phyloP scores from a whole-genome alignment of 2,888 invertebrate species.

The Melikaiella ostensackeni region DNA sequence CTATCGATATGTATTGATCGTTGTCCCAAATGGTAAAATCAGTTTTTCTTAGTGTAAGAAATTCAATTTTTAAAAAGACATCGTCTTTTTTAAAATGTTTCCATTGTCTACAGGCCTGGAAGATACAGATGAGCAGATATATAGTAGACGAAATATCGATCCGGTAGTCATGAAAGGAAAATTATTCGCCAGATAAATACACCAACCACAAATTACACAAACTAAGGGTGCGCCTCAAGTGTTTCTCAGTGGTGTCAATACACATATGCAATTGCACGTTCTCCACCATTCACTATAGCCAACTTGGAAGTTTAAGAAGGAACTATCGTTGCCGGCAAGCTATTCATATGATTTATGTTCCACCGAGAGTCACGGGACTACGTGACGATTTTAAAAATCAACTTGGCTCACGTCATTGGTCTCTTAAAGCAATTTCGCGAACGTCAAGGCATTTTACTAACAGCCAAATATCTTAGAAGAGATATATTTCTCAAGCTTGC shows the following conservation, averaged over 20 bases:
- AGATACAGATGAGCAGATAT: slow-evolving; percentile 20
- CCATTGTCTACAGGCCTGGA: background rate
- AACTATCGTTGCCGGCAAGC: background rate
- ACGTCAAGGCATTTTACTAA: background rate
- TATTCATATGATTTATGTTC: background rate
- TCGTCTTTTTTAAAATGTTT: background rate
- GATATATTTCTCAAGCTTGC: background rate
- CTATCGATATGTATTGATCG: too few species aligned
- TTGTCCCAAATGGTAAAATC: too few species aligned
- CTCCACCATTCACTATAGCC: too few species aligned
- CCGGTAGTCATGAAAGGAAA: slow-evolving; percentile 3
- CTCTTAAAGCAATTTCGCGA: background rate
- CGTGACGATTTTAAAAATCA: background rate
- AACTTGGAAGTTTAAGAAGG: too few species aligned
- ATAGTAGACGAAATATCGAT: slow-evolving; percentile 49
- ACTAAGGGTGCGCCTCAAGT: slow-evolving; percentile 11
- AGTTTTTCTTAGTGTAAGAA: too few species aligned
- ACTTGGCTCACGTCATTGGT: background rate
- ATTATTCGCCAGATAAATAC: slow-evolving; percentile 41
- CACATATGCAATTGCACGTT: background rate
- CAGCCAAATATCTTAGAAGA: background rate
- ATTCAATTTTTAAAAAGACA: background rate
- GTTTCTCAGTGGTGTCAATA: background rate
- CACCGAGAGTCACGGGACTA: background rate
- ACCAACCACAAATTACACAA: slow-evolving; percentile 44